phyloP scores from a whole-genome alignment of 2,888 invertebrate genomes.

The Aleiodes alternator region DNA sequence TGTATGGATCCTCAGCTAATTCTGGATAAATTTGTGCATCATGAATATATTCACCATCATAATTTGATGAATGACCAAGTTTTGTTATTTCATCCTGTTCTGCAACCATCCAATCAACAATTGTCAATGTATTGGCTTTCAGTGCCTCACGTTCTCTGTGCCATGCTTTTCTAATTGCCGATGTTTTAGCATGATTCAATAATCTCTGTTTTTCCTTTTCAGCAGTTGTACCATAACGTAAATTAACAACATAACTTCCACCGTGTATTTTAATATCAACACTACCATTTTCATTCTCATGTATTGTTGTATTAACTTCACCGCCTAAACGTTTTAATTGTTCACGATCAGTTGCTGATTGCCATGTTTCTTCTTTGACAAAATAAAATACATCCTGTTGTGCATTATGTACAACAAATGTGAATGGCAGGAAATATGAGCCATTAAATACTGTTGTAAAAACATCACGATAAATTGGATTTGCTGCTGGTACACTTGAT shows the following conservation, averaged over 20 bases:
- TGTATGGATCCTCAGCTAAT: constrained; percentile 96
- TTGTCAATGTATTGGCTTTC: constrained; percentile 85
- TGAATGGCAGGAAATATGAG: constrained; percentile 90
- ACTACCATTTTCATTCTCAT: constrained; percentile 86
- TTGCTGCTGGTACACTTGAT: constrained; percentile 91
- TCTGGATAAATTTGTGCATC: constrained; percentile 93
- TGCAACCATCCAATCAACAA: constrained; percentile 89
- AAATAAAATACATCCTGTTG: constrained; percentile 96
- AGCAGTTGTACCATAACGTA: constrained; percentile 95
- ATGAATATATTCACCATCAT: constrained; percentile 94
- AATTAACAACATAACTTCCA: constrained; percentile 91
- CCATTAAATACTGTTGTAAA: constrained; percentile 95
- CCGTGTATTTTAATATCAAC: constrained; percentile 95
- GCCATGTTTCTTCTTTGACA: constrained; percentile 93
- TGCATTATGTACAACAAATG: constrained; percentile 90
- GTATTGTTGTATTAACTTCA: constrained; percentile 93
- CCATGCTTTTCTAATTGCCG: constrained; percentile 95
- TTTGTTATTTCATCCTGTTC: constrained; percentile 94
- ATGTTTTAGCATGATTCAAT: constrained; percentile 91
- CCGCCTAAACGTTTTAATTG: constrained; percentile 93
- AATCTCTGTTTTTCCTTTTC: constrained; percentile 93
- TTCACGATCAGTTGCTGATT: constrained; percentile 91
- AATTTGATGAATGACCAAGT: constrained; percentile 88
- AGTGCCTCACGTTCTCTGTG: constrained; percentile 91
- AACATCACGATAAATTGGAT: constrained; percentile 93